Conservation (phyloP, 2,888 invertebrate species). For the Tetramorium bicarinatum region DNA sequence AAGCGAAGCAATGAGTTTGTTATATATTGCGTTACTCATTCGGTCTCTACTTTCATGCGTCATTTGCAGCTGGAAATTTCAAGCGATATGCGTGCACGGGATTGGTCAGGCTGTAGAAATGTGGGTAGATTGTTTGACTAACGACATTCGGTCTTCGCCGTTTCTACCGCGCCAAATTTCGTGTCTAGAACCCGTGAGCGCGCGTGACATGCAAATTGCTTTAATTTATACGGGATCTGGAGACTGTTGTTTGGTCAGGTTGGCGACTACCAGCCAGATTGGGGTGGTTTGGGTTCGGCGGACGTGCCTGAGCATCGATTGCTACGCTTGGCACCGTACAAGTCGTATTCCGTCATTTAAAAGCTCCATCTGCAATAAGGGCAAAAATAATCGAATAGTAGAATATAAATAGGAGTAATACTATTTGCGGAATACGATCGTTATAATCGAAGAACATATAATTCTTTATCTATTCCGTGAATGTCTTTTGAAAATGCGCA, state of each 20-base stretch:
- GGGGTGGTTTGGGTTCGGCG: constrained; percentile 67
- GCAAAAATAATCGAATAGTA: neutral
- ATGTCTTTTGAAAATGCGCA: neutral
- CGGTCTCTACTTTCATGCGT: constrained; percentile 20
- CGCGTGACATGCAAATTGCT: constrained; percentile 79
- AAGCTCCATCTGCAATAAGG: neutral
- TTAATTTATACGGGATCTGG: constrained; percentile 80
- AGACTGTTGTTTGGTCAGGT: constrained; percentile 79
- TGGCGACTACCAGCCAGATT: constrained; percentile 75
- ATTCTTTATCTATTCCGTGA: neutral
- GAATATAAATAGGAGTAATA: neutral
- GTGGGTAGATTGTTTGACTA: constrained; percentile 47
- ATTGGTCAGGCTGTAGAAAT: neutral
- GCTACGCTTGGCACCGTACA: constrained; percentile 64
- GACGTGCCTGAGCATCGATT: constrained; percentile 77
- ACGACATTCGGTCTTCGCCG: constrained; percentile 54
- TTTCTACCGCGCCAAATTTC: constrained; percentile 59
- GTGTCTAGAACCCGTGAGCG: constrained; percentile 51
- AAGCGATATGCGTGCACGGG: constrained; percentile 40
- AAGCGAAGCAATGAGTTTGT: constrained; percentile 13
- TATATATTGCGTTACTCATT: neutral
- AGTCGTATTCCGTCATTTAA: constrained; percentile 61
- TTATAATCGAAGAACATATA: neutral
- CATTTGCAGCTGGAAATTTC: constrained; percentile 28
- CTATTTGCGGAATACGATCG: constrained; percentile 27